Evolutionary conservation across 1,140 invertebrate genomes (phyloP).

Genomic region (Apis laboriosa): DNA sequence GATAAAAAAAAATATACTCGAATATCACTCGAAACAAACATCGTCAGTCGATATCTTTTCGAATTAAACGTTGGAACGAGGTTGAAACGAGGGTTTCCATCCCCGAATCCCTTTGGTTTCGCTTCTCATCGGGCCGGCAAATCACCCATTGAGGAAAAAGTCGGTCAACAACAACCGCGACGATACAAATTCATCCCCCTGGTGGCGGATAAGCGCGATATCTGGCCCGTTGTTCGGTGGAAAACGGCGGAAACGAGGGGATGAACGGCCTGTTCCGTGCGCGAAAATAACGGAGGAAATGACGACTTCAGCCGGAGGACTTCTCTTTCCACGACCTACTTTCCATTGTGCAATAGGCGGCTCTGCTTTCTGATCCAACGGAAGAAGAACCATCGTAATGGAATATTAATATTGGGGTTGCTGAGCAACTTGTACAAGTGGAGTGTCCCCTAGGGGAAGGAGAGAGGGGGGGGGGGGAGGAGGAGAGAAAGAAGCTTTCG

Average conservation of each 20-base stretch:
- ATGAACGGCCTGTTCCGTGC: background rate
- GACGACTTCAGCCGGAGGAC: constrained; percentile 24
- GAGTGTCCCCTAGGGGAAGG: no score
- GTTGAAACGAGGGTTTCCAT: background rate
- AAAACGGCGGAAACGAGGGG: constrained; percentile 32
- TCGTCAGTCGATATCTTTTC: no score
- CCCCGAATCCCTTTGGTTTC: constrained; percentile 11
- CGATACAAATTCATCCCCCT: constrained; percentile 36
- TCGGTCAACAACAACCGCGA: constrained; percentile 58
- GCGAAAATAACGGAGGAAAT: constrained; percentile 53
- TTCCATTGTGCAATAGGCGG: constrained; percentile 3
- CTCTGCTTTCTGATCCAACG: background rate
- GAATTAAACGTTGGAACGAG: background rate
- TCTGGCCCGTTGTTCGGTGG: constrained; percentile 42
- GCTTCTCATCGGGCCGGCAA: constrained; percentile 34
- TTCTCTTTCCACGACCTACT: constrained; percentile 45
- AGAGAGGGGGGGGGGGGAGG: no score
- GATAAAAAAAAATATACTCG: no score
- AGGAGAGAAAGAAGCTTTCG: background rate
- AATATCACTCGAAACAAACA: background rate
- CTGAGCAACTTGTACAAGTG: background rate
- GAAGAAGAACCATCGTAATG: background rate
- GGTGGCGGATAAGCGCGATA: constrained; percentile 49
- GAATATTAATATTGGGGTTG: constrained; percentile 46
- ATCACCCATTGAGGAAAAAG: constrained; percentile 63